Percentiles rank a stretch among this genome's conserved stretches.
Conservation (phyloP, 1,140 invertebrate species). For the Atopsyche davidsoni region DNA sequence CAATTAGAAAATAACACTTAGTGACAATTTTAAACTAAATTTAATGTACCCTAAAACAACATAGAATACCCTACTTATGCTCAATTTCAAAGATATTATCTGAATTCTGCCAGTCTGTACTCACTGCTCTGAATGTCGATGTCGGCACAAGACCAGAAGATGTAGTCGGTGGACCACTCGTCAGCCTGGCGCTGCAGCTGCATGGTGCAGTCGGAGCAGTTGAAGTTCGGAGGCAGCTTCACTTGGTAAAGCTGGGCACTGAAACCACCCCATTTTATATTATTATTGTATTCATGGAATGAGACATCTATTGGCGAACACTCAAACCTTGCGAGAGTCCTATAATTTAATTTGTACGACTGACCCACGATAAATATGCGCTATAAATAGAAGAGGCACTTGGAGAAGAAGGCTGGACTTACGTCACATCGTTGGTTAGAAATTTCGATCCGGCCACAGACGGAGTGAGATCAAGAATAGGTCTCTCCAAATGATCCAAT, state of each 20-base stretch:
- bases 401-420: constrained; percentile 37
- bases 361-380: too few relatives aligned
- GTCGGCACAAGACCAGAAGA: constrained; percentile 94
- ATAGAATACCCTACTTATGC: background rate
- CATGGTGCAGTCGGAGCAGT: constrained; percentile 84
- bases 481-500: constrained; percentile 72
- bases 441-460: constrained; percentile 72
- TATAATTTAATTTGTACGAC: too few relatives aligned
- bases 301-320: too few relatives aligned
- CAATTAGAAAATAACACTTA: constrained; percentile 24
- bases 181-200: constrained; percentile 80
- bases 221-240: constrained; percentile 71
- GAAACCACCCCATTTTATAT: too few relatives aligned
- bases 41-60: background rate
- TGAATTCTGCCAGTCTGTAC: too few relatives aligned
- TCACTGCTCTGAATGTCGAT: constrained; percentile 71
- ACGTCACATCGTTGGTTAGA: constrained; percentile 70
- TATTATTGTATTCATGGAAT: too few relatives aligned
- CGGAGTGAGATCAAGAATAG: constrained; percentile 77
- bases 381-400: too few relatives aligned
- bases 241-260: constrained; percentile 79
- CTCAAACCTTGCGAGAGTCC: too few relatives aligned
- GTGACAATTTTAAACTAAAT: background rate
- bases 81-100: background rate
- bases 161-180: constrained; percentile 80